Base-by-base conservation (phyloP, 2,797 vertebrate species). In the Rhinogobio ventralis region DNA sequence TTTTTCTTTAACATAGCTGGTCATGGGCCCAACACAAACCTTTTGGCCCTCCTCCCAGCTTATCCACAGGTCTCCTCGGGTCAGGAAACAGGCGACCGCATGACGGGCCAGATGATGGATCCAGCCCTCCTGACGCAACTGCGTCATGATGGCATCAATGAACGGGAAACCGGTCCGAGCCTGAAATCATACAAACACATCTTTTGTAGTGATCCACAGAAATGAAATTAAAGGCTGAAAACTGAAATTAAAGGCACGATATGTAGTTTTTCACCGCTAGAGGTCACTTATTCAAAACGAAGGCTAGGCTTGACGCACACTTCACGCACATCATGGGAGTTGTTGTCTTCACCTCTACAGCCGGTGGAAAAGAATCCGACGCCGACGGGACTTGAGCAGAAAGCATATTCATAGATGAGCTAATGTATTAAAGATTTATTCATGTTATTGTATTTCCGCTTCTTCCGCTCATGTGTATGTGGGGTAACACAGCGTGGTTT, bases 91-190 rank as follows among this genome's bases (percentile, higher is more conserved):
- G 62, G 95, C 95, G 0, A 95, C 92, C 0, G 94, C 92, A 0
- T 96, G 96, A 25, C 93, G 90, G 60, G 93, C 94, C 33, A 96
- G 91, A 88, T 96, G 94, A 83, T 96, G 95, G 86, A 95, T 95
- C 94, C 95, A 96, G 60, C 95, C 95, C 88, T 96, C 93, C 17
- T 90, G 88, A 45, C 90, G 89, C 74, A 96, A 90, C 94, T 96
- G 95, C 13, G 91, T 95, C 95, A 95, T 94, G 88, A 95, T 94
- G 89, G 94, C 93, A 0, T 96, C 93, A 1, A 95, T 95, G 66
- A 94, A 95, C 11, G 94, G 94, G 76, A 93, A 95, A 62, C 95
- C 95, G 0, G 94, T 95, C 9, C 78, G 90, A 75, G 91, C 94
- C 95, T 96, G 55, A 0, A 80, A 30, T 1, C n/a, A 84, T 55